Evolutionary conservation across 2,113 vertebrate genomes (phyloP).

Genomic region (Petromus typicus): DNA sequence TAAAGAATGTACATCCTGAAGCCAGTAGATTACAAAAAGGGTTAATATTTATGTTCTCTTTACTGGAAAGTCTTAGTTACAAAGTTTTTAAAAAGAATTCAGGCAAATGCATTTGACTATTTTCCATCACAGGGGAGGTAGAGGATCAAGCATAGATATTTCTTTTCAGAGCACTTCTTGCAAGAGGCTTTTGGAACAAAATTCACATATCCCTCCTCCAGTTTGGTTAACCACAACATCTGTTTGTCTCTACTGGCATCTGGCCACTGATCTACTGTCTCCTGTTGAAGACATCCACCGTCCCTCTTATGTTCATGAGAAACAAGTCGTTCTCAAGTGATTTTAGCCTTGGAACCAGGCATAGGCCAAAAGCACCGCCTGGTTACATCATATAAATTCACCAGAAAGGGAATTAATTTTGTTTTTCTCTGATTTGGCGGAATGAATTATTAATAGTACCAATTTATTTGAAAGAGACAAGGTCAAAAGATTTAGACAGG

Average conservation of each 20-base stretch:
- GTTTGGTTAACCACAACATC: slow-evolving; percentile 69
- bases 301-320: slow-evolving; percentile 21
- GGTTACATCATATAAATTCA: slow-evolving; percentile 25
- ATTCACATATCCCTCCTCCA: slow-evolving; percentile 47
- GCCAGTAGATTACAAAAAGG: background rate
- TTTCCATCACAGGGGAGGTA: slow-evolving; percentile 37
- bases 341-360: slow-evolving; percentile 58
- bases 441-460: slow-evolving; percentile 44
- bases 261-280: slow-evolving; percentile 65
- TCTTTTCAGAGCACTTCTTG: slow-evolving; percentile 63
- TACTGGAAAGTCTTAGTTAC: slow-evolving; percentile 45
- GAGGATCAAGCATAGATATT: slow-evolving; percentile 39
- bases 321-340: slow-evolving; percentile 55
- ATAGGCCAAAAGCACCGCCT: background rate
- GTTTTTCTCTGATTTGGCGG: slow-evolving; percentile 32
- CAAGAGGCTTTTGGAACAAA: slow-evolving; percentile 48
- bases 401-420: slow-evolving; percentile 41
- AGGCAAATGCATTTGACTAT: slow-evolving; percentile 46
- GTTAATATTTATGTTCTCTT: background rate
- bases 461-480: slow-evolving; percentile 35
- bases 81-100: slow-evolving; percentile 57
- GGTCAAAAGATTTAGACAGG: background rate
- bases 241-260: slow-evolving; percentile 64
- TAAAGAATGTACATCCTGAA: background rate
- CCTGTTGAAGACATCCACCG: slow-evolving; percentile 55